Evolutionary conservation across 2,888 invertebrate species (phyloP).

Genomic region (Amiota mariae): DNA sequence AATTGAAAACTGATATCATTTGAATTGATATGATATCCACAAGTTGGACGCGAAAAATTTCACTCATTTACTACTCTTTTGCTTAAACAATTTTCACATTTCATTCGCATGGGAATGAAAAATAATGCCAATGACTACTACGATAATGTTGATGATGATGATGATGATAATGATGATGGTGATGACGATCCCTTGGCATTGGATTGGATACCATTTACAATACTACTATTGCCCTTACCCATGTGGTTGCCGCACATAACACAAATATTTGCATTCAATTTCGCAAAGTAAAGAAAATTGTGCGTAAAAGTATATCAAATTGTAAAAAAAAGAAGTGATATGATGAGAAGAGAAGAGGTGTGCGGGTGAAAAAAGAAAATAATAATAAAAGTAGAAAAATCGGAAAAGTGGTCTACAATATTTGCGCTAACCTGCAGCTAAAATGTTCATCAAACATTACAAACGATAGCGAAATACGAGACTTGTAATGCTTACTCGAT

Average conservation of each 20-base stretch:
- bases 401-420: slow-evolving; percentile 43
- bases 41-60: not conserved
- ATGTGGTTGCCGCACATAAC: not conserved
- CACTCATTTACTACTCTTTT: not conserved
- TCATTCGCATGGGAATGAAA: not conserved
- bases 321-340: not conserved
- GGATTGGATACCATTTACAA: slow-evolving; percentile 45
- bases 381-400: too few relatives aligned
- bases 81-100: slow-evolving; percentile 10
- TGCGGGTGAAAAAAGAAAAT: not conserved
- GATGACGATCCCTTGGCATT: too few relatives aligned
- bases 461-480: too few relatives aligned
- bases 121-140: not conserved
- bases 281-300: slow-evolving; percentile 65
- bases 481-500: too few relatives aligned
- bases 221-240: not conserved
- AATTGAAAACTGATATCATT: too few relatives aligned
- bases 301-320: slow-evolving; percentile 54
- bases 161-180: too few relatives aligned
- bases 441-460: slow-evolving; percentile 35
- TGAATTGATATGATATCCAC: too few relatives aligned
- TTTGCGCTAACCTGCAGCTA: slow-evolving; percentile 66
- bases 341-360: not conserved
- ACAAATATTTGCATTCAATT: slow-evolving; percentile 67
- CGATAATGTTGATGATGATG: too few relatives aligned